Evolutionary conservation across 2,113 vertebrate genomes (phyloP).

Genomic region (Cacatua alba): DNA sequence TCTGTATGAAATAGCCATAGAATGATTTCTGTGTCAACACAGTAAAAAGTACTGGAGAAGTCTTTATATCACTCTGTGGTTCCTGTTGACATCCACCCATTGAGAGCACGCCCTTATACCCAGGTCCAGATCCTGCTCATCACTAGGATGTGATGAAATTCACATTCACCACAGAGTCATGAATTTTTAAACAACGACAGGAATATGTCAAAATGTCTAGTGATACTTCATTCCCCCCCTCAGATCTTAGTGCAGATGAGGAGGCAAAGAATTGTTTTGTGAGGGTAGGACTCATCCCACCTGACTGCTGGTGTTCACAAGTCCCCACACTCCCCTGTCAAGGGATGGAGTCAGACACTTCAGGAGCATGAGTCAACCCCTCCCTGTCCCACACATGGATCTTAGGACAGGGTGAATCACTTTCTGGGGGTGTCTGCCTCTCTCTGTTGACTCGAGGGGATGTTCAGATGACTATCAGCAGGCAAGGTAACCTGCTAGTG

Average conservation of each 20-base stretch:
- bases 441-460: slow-evolving; percentile 18
- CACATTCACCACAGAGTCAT: rapidly evolving
- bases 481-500: background rate
- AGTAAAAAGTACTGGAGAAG: background rate
- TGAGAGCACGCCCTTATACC: background rate
- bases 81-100: background rate
- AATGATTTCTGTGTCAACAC: background rate
- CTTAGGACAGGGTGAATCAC: slow-evolving; percentile 65
- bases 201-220: background rate
- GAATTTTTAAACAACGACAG: background rate
- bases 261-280: background rate
- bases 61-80: background rate
- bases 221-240: background rate
- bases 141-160: background rate
- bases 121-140: background rate
- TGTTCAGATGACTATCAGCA: slow-evolving; percentile 62
- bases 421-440: slow-evolving; percentile 62
- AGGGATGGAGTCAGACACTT: slow-evolving; percentile 47
- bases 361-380: slow-evolving; percentile 60
- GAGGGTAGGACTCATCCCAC: background rate
- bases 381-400: slow-evolving; percentile 50
- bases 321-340: background rate
- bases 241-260: background rate
- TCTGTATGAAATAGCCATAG: background rate
- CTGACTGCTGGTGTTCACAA: background rate